phyloP scores from a whole-genome alignment of 2,797 vertebrate genomes.

The Hoplostethus mediterraneus region DNA sequence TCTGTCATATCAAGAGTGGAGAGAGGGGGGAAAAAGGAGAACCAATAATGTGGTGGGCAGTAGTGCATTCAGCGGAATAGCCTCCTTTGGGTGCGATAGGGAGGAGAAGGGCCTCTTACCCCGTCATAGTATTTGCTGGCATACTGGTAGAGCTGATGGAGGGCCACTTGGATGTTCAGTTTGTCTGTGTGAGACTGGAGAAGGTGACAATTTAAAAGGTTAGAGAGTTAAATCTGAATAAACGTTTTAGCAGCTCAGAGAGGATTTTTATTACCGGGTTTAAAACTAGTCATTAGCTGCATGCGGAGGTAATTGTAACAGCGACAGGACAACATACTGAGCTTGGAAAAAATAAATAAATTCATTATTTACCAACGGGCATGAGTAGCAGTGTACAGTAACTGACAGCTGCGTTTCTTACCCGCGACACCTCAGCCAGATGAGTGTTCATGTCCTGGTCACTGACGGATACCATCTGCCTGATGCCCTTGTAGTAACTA shows the following conservation, averaged over 20 bases:
- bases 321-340: not conserved
- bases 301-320: no score
- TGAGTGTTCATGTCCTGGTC: conserved; percentile 99
- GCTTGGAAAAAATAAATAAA: not conserved
- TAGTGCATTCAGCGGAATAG: conserved; percentile 76
- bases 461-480: conserved; percentile 96
- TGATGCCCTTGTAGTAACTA: conserved; percentile 97
- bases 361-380: not conserved
- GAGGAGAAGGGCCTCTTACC: conserved; percentile 82
- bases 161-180: conserved; percentile 94
- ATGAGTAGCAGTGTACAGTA: conserved; percentile 29
- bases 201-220: conserved; percentile 54
- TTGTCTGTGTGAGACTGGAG: conserved; percentile 93
- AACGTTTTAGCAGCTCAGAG: no score
- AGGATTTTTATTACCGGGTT: conserved; percentile 3
- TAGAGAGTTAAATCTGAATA: conserved; percentile 11
- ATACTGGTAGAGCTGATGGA: conserved; percentile 97
- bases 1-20: conserved; percentile 77
- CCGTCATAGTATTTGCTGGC: conserved; percentile 98
- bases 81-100: conserved; percentile 69
- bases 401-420: conserved; percentile 75
- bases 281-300: not conserved
- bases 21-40: conserved; percentile 36
- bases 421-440: conserved; percentile 98
- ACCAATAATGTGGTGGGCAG: conserved; percentile 76